These are phyloP conservation scores for Drosophila carrolli DNA, from an alignment of 1,140 invertebrate genomes.

Conservation along the genomic window DNA sequence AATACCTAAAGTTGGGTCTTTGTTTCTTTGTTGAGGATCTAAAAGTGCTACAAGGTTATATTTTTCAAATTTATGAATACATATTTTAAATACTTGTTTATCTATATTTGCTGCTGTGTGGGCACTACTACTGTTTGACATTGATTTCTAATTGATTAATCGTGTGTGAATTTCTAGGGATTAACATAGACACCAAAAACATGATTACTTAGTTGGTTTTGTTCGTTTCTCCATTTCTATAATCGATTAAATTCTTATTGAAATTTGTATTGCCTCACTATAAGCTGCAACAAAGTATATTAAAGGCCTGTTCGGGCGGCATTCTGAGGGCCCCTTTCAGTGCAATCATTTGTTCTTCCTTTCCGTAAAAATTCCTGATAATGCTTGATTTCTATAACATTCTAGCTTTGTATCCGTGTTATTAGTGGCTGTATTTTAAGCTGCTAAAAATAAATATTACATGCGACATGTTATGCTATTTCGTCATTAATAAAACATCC, in stretches of 20 bases:
- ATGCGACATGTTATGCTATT: slow-evolving; percentile 30
- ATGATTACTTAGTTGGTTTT: slow-evolving; percentile 58
- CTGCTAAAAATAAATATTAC: slow-evolving; percentile 35
- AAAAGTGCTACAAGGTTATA: slow-evolving; percentile 57
- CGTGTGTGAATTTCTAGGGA: slow-evolving; percentile 68
- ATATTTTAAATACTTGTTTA: slow-evolving; percentile 47
- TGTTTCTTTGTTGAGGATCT: slow-evolving; percentile 38
- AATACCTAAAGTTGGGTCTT: slow-evolving; percentile 46
- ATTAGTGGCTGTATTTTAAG: slow-evolving; percentile 15
- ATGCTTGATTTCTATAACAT: slow-evolving; percentile 50
- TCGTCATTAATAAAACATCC: slow-evolving; percentile 35
- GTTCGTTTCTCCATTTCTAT: background rate
- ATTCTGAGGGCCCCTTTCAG: slow-evolving; percentile 47
- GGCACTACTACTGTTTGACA: slow-evolving; percentile 64
- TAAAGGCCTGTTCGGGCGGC: slow-evolving; percentile 67
- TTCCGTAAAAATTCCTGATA: slow-evolving; percentile 72
- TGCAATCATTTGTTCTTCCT: slow-evolving; percentile 38
- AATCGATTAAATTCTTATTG: slow-evolving; percentile 34
- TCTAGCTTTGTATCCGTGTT: slow-evolving; percentile 14
- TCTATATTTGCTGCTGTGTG: slow-evolving; percentile 40
- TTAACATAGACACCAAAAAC: slow-evolving; percentile 81
- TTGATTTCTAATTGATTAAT: slow-evolving; percentile 79
- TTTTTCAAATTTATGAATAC: slow-evolving; percentile 38
- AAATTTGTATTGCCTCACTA: slow-evolving; percentile 54
- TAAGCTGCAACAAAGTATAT: slow-evolving; percentile 41